Evolutionary conservation across 2,888 invertebrate genomes (phyloP), one percentile per base, ranked within the genome.

Genomic region (Brachypterus glaber): DNA sequence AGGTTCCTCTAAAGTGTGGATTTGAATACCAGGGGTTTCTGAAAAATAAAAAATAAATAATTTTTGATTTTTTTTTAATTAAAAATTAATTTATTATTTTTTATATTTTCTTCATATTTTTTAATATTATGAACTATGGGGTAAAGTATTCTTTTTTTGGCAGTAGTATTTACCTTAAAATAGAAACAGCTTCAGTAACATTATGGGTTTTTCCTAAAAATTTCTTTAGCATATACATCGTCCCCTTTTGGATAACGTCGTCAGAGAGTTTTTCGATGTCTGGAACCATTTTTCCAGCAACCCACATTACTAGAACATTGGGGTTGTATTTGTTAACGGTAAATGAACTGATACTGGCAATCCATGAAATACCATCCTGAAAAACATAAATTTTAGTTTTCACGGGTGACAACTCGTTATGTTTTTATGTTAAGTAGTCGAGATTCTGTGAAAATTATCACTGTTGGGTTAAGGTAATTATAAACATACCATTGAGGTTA

Each of bases 261-360:
- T 75, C 70, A 0, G 71, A 54, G 33, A 77, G 54, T 1, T 57
- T 62, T 58, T 85, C 84, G 65, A 81, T 73, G 32, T 70, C 58
- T 38, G 72, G 68, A 3, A 82, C 77, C 46, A 71, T 70, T 15
- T 68, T 63, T 3, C 82, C 81, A 32, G 71, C 68, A 14, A 81
- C 67, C 82, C 83, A 84, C 1, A 71, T 78, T 34, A 74, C 70
- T n/a, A 84, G 54, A 3, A 79, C 66, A 21, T 71, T 68, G 1
- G 76, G 72, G 49, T 79, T 75, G 33, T 46, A 44, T 37, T 42
- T 46, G 4, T 40, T 47, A 17, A 39, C 40, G 5, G 33, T 17
- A 2, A 50, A 26, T 4, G 25, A 37, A 12, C 17, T 30, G 4
- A 50, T 31, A 12, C 33, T 21, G 4, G 44, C 48, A 8, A 53